A percentile compares a stretch with the other conserved stretches of the same genome.
These are phyloP conservation scores for Pseudolaguvia tuberculata DNA, from an alignment of 2,113 vertebrate species.

Conservation along the genomic window DNA sequence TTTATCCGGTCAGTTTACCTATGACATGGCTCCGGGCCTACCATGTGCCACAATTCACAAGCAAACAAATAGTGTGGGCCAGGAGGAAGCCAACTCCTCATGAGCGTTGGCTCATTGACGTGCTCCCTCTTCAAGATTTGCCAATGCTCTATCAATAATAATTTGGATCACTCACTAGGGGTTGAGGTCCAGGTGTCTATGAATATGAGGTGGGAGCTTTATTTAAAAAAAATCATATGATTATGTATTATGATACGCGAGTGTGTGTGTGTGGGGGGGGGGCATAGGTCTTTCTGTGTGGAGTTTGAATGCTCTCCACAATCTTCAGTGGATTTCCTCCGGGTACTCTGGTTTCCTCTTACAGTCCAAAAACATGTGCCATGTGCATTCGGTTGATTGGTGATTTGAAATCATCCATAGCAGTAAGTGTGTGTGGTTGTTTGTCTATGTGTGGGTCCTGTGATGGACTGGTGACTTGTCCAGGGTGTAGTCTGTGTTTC, in stretches of 20 bases:
- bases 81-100: constrained; percentile 28
- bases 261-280: neutral
- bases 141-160: constrained; percentile 15
- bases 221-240: no score
- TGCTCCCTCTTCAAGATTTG: constrained; percentile 3
- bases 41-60: constrained; percentile 25
- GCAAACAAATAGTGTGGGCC: constrained; percentile 25
- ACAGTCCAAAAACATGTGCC: no score
- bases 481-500: no score
- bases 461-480: no score
- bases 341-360: no score
- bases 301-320: no score
- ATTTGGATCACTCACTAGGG: constrained; percentile 9
- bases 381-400: no score
- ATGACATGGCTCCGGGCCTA: neutral
- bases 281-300: no score
- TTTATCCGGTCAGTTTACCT: neutral
- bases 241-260: no score
- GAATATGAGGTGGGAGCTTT: constrained; percentile 11
- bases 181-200: constrained; percentile 21
- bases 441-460: no score
- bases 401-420: constrained; percentile 1
- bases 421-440: no score
- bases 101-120: neutral
- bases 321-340: no score